Evolutionary conservation across 2,888 invertebrate genomes (phyloP).

Genomic region (Macaria liturata): DNA sequence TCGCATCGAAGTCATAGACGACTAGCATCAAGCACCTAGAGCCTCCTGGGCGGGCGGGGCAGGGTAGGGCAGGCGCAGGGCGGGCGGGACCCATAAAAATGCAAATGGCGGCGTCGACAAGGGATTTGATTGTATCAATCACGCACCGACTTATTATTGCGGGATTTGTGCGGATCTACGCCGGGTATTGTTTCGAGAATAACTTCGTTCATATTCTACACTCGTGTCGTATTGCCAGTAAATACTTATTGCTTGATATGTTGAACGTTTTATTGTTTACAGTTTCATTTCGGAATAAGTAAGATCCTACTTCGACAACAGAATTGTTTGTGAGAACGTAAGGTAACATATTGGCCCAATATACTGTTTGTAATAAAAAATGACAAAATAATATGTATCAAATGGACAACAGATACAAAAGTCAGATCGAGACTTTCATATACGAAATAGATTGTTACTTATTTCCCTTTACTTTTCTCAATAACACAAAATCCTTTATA

Average conservation of each 20-base stretch:
- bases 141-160: slow-evolving; percentile 71
- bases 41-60: slow-evolving; percentile 2
- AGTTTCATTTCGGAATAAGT: background rate
- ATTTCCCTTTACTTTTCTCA: no score
- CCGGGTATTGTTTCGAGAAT: slow-evolving; percentile 61
- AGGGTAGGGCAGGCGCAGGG: slow-evolving; percentile 37
- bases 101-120: slow-evolving; percentile 85
- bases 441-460: no score
- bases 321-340: no score
- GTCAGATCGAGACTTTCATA: no score
- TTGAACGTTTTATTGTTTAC: background rate
- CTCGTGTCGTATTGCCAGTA: slow-evolving; percentile 3
- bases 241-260: slow-evolving; percentile 12
- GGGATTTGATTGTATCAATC: slow-evolving; percentile 78
- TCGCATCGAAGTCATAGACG: no score
- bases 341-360: no score
- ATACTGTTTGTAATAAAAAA: no score
- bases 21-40: background rate
- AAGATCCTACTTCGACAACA: no score
- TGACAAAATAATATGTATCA: no score
- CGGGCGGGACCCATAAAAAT: slow-evolving; percentile 72
- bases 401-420: no score
- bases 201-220: slow-evolving; percentile 6
- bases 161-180: slow-evolving; percentile 57
- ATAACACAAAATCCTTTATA: no score